Evolutionary conservation across 2,797 vertebrate genomes (phyloP).

Genomic region (Coracias cyanogaster): DNA sequence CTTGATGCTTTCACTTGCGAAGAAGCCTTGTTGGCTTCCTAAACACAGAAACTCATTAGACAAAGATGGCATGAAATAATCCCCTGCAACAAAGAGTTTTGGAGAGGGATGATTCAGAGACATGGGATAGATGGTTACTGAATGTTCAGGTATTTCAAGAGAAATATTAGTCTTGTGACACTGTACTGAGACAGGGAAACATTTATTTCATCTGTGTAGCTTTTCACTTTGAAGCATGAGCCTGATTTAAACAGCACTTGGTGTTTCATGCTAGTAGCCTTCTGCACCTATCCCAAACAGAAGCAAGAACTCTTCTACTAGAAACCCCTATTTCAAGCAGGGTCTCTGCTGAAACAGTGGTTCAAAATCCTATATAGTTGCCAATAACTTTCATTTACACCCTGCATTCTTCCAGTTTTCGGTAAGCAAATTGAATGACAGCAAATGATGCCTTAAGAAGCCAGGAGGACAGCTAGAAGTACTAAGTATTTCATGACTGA

Average conservation of each 20-base stretch:
- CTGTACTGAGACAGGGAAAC: background rate
- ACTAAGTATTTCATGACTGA: background rate
- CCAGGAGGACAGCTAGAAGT: background rate
- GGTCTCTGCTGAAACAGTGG: background rate
- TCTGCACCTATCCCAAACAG: background rate
- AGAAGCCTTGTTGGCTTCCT: slow-evolving; percentile 29
- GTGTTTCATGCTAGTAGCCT: background rate
- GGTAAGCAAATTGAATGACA: background rate
- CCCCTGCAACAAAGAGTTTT: slow-evolving; percentile 7
- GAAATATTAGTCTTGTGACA: background rate
- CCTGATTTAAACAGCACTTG: background rate
- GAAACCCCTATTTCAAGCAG: background rate
- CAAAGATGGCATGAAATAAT: slow-evolving; percentile 35
- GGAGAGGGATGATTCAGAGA: slow-evolving; percentile 2
- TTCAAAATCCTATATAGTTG: background rate
- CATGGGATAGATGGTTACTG: background rate
- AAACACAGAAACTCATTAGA: slow-evolving; percentile 59
- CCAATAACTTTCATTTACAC: background rate
- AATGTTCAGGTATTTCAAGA: slow-evolving; percentile 1
- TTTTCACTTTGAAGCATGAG: background rate
- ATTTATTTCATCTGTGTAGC: background rate
- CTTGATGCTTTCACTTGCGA: background rate
- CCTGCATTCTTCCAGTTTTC: background rate
- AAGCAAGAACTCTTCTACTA: background rate
- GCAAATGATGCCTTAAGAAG: background rate